Conservation (phyloP, 1,140 invertebrate genomes). For the Drosophila aff. region DNA sequence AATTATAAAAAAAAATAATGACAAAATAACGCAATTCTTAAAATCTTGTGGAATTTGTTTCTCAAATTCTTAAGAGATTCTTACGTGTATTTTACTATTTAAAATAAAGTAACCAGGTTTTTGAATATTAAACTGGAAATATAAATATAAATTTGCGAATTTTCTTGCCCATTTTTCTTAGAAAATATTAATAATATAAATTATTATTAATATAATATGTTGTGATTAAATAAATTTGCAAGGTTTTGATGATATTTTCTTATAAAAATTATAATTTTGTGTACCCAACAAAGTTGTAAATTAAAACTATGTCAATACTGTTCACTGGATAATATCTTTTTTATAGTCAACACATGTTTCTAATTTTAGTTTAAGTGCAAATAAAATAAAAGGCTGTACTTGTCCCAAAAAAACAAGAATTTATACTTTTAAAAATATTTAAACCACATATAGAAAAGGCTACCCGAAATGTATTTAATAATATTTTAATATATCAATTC, state of each 20-base stretch:
- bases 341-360: constrained; percentile 6
- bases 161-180: not conserved
- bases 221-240: not conserved
- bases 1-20: not conserved
- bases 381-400: not conserved
- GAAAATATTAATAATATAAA: no score
- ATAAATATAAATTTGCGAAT: not conserved
- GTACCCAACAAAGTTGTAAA: not conserved
- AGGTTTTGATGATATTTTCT: not conserved
- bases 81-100: no score
- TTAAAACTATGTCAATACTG: not conserved
- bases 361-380: not conserved
- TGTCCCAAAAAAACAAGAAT: not conserved
- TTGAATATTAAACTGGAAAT: not conserved
- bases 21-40: not conserved
- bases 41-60: no score
- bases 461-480: no score
- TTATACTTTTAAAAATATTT: not conserved
- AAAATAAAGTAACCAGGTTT: no score
- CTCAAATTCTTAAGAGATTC: no score
- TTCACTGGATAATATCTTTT: not conserved
- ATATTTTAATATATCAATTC: no score
- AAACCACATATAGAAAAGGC: not conserved
- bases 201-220: not conserved
- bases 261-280: not conserved